Evolutionary conservation across 2,797 vertebrate genomes (phyloP), one percentile per base, ranked within the genome.

Genomic region (Salarias fasciatus): DNA sequence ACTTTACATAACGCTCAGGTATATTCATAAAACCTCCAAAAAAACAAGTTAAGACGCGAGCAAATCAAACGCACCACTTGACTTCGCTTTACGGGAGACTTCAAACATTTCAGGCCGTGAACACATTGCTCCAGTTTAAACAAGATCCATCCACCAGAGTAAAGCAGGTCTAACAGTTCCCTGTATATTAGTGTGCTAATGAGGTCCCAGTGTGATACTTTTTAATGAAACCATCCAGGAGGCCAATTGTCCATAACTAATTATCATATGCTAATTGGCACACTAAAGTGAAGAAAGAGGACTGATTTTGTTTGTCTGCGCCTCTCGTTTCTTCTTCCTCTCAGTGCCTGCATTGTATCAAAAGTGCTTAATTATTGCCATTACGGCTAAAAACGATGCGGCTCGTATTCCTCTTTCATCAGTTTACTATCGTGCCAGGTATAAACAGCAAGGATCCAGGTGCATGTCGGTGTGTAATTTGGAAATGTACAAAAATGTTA

Each of bases 201-300:
- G 86, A 92, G 84, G 75, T 91, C 91, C 86, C 89, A 88, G 87
- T 80, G 85, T 83, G 86, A 86, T 84, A 69, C 68, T 61, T 88
- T 89, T 87, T 91, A 92, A 91, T 92, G 89, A 90, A 91, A 91
- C 86, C 82, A 91, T 91, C 88, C 85, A 88, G 72, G 86, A 86
- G 86, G 78, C 84, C 91, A 92, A 92, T 86, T 85, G 88, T 86
- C 90, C 89, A 89, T 82, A 87, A 90, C 88, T 91, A 92, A 93
- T 93, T 92, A 91, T 88, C 83, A 90, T 89, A 86, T 88, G 87
- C 81, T 91, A 91, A 92, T 91, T 83, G 58, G 73, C 73, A 75
- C 82, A 78, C 64, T 51, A 72, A 88, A 85, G 79, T 77, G 73
- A 69, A 79, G 69, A 66, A 53, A 70, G 65, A 73, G 58, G 68